Conservation (phyloP, 2,797 vertebrate species). For the Rousettus madagascariensis region DNA sequence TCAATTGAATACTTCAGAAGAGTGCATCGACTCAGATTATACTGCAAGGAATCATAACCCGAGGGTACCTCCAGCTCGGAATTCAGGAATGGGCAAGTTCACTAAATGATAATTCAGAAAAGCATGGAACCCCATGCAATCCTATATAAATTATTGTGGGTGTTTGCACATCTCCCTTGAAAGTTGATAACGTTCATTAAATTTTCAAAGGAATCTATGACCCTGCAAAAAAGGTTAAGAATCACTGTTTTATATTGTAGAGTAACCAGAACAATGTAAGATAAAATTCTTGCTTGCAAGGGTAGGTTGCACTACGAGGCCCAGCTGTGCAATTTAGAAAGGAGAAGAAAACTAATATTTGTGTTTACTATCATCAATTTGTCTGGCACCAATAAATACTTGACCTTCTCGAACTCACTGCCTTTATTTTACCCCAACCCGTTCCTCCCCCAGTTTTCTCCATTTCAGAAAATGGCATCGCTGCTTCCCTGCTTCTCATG, state of each 20-base stretch:
- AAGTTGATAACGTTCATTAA: not conserved
- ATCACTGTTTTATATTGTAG: not conserved
- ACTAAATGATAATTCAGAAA: not conserved
- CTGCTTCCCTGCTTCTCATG: not conserved
- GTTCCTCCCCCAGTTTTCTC: not conserved
- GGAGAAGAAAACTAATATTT: not conserved
- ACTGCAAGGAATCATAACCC: not conserved
- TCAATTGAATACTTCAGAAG: not conserved
- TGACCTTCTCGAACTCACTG: not conserved
- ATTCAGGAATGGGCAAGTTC: not conserved
- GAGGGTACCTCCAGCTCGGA: not conserved
- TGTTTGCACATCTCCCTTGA: not conserved
- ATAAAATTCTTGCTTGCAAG: not conserved
- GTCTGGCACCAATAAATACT: not conserved
- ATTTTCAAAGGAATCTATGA: constrained; percentile 6
- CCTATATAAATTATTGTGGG: not conserved
- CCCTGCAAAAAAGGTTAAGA: not conserved
- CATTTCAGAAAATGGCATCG: not conserved
- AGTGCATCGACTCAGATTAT: not conserved
- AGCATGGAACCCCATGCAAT: not conserved
- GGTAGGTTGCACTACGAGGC: not conserved
- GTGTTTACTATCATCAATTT: not conserved
- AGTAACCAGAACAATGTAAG: not conserved
- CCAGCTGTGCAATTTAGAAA: not conserved
- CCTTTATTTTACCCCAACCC: not conserved